These are phyloP conservation scores for Argyresthia goedartella DNA, from an alignment of 2,888 invertebrate genomes.

Conservation along the genomic window DNA sequence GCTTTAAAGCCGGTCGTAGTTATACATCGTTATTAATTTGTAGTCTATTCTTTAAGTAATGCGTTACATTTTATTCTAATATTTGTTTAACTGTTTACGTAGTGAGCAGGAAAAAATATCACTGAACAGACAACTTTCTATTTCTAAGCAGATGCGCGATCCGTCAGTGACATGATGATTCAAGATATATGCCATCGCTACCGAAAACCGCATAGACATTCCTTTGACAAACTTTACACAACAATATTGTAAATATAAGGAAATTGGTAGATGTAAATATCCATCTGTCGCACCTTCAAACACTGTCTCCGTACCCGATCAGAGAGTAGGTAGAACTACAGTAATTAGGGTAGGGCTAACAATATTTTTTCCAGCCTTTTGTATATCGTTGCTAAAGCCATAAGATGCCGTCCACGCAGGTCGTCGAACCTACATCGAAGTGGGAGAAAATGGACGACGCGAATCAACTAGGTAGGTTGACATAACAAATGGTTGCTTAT, in stretches of 20 bases:
- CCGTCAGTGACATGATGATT: too few species aligned
- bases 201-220: background rate
- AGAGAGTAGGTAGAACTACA: too few species aligned
- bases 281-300: too few species aligned
- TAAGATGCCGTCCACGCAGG: conserved; percentile 58
- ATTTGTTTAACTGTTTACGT: background rate
- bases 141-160: too few species aligned
- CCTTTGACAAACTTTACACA: background rate
- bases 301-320: too few species aligned
- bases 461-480: conserved; percentile 85
- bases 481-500: too few species aligned
- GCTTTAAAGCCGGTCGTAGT: background rate
- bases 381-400: conserved; percentile 37
- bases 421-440: conserved; percentile 69
- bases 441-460: conserved; percentile 92
- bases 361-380: conserved; percentile 56
- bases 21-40: background rate
- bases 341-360: conserved; percentile 48
- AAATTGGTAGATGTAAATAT: too few species aligned
- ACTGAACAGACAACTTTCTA: too few species aligned
- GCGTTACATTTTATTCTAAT: background rate
- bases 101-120: too few species aligned
- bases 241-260: too few species aligned
- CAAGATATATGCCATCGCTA: background rate
- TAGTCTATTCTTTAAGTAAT: background rate